These are phyloP conservation scores for Centrocercus urophasianus DNA, from an alignment of 2,113 vertebrate genomes.

Conservation along the genomic window DNA sequence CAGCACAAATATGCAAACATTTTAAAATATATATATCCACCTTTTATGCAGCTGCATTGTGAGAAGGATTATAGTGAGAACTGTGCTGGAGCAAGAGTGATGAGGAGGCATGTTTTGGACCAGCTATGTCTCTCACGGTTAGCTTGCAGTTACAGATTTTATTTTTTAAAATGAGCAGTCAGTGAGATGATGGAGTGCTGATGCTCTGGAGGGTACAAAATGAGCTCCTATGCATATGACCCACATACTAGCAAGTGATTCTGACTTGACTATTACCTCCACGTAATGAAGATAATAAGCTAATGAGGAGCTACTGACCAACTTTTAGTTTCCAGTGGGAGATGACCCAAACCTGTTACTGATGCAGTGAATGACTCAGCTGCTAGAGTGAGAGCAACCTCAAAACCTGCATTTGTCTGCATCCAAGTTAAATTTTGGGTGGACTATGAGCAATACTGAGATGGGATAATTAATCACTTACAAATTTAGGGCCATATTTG, in stretches of 20 bases:
- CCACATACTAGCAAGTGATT: conserved; percentile 63
- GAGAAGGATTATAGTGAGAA: not conserved
- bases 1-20: not conserved
- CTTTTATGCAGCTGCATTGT: not conserved
- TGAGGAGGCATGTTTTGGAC: accelerated
- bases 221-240: conserved; percentile 20
- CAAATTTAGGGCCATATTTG: not conserved
- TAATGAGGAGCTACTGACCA: not conserved
- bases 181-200: not conserved
- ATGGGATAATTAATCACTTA: not conserved
- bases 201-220: conserved; percentile 26
- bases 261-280: conserved; percentile 45
- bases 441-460: not conserved
- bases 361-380: not conserved
- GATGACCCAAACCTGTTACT: not conserved
- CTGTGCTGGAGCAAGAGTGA: not conserved
- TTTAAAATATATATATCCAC: not conserved
- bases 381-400: not conserved
- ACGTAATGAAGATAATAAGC: conserved; percentile 44
- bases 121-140: not conserved
- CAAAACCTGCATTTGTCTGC: not conserved
- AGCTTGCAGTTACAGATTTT: not conserved
- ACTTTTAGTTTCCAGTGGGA: not conserved
- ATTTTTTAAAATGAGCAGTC: not conserved
- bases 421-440: not conserved